These are phyloP conservation scores for Trichomycterus rosablanca DNA, from an alignment of 2,113 vertebrate genomes.

Conservation along the genomic window DNA sequence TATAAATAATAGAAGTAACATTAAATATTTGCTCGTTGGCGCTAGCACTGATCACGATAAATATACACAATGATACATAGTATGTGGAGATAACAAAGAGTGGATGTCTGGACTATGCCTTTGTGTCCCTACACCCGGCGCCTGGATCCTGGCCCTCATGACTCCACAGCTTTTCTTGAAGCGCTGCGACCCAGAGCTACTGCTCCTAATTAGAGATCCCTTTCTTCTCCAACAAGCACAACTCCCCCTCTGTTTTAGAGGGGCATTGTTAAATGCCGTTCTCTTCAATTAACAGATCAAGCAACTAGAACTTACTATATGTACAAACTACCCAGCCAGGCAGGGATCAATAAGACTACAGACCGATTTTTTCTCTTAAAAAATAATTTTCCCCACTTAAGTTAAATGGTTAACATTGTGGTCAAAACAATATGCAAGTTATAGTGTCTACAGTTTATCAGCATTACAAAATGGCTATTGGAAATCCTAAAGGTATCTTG, in stretches of 20 bases:
- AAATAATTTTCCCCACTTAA: too few relatives aligned
- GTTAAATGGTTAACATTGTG: too few relatives aligned
- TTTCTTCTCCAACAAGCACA: constrained; percentile 66
- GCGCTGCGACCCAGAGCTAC: constrained; percentile 50
- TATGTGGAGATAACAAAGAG: too few relatives aligned
- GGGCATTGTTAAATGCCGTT: constrained; percentile 68
- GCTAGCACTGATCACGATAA: too few relatives aligned
- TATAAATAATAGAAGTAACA: background rate
- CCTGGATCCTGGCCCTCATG: constrained; percentile 71
- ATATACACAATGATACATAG: background rate
- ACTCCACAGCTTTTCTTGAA: constrained; percentile 62
- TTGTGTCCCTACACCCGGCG: constrained; percentile 70
- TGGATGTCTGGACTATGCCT: constrained; percentile 57
- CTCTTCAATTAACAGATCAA: constrained; percentile 72
- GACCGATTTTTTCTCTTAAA: too few relatives aligned
- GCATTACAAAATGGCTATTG: too few relatives aligned
- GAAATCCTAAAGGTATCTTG: too few relatives aligned
- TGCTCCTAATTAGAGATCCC: constrained; percentile 71
- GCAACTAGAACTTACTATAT: constrained; percentile 66
- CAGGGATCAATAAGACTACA: constrained; percentile 64
- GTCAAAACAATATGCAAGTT: too few relatives aligned
- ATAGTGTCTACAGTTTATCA: too few relatives aligned
- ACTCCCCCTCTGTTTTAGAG: constrained; percentile 66
- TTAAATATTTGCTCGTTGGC: too few relatives aligned
- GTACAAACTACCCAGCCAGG: constrained; percentile 69